These are phyloP conservation scores for Melanotaenia pygmaea DNA, from an alignment of 2,797 vertebrate species.

Conservation along the genomic window DNA sequence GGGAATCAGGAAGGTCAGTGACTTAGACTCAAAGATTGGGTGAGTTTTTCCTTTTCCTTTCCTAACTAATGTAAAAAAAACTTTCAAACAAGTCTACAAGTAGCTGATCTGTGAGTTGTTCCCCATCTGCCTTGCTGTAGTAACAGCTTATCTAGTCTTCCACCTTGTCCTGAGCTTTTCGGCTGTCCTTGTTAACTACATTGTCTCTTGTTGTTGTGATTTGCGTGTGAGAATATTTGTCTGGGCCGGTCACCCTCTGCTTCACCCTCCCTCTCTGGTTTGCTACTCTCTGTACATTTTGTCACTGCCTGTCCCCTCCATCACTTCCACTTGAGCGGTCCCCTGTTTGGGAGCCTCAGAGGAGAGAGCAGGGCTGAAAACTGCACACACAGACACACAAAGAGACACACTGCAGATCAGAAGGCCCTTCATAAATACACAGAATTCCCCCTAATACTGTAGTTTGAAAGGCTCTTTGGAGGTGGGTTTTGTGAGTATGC, in stretches of 20 bases:
- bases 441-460: constrained; percentile 61
- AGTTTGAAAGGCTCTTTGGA: constrained; percentile 56
- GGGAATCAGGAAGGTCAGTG: constrained; percentile 43
- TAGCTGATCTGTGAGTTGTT: constrained; percentile 18
- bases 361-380: constrained; percentile 60
- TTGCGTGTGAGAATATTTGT: constrained; percentile 81
- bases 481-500: constrained; percentile 61
- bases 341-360: constrained; percentile 71
- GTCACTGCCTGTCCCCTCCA: constrained; percentile 77
- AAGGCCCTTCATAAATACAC: constrained; percentile 65
- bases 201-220: constrained; percentile 73
- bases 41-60: constrained; percentile 66
- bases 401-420: constrained; percentile 57
- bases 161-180: constrained; percentile 49
- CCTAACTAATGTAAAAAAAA: not conserved
- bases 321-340: constrained; percentile 82
- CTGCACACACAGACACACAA: constrained; percentile 41
- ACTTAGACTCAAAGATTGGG: constrained; percentile 58
- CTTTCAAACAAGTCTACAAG: constrained; percentile 18
- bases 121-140: constrained; percentile 6
- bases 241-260: constrained; percentile 65
- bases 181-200: constrained; percentile 70
- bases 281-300: constrained; percentile 74
- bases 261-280: constrained; percentile 52
- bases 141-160: constrained; percentile 41